Evolutionary conservation across 2,888 invertebrate genomes (phyloP), one percentile per base, ranked within the genome.

Genomic region (Epistrophe grossulariae): DNA sequence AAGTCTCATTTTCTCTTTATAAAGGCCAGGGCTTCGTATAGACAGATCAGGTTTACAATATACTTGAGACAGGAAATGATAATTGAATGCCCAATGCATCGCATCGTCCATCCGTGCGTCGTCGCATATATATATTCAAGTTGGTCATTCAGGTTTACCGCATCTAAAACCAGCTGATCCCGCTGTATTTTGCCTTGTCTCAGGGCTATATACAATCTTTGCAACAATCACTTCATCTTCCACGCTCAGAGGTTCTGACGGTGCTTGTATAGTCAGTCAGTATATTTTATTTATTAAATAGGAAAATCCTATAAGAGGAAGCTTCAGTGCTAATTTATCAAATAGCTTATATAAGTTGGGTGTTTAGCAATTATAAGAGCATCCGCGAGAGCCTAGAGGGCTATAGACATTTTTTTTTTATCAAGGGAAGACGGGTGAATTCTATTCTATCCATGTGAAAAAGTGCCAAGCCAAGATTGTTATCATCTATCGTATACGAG

Each of bases 181-280:
- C n/a, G 35, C 6, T 72, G 79, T 35, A 40, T 19, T 60, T 60
- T 40, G 40, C 40, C 40, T 43, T 60, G 40, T 60, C 24, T 19
- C 7, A 6, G n/a, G 35, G 7, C 35, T 57, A 45, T 57, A 45
- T 62, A 31, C 80, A 77, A 64, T 71, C 70, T 81, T 57, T 40
- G 35, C 35, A 66, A 62, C 84, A 77, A 84, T 79, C 84, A 80
- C 80, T 84, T 84, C 80, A 84, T 80, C 80, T 72, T 72, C 68
- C 24, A 24, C 24, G 35, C 35, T 68, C 35, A 68, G 50, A 72
- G 35, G 15, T 0, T 52, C 17, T 59, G 15, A 31, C 7, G 11
- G 13, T n/a, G 43, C 13, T 60, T 4, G 43, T 10, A 28, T 11
- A 45, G n/a, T n/a, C 17, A 50, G 17, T 17, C 9, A 35, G 48